phyloP scores from a whole-genome alignment of 2,888 invertebrate species.

The Plebejus melissa region DNA sequence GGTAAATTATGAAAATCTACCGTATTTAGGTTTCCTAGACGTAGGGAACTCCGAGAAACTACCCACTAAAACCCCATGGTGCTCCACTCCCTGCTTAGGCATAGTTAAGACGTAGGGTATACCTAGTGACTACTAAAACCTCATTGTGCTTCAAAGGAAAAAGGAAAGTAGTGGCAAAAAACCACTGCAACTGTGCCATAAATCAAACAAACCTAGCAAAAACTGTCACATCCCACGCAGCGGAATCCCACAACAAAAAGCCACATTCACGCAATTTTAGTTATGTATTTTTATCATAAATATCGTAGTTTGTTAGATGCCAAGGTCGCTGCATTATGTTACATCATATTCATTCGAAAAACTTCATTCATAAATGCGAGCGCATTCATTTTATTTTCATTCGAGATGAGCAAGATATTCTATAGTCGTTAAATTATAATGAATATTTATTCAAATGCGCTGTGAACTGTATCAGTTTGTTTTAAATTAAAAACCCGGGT shows the following conservation, averaged over 20 bases:
- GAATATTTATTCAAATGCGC: neutral
- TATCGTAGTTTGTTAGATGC: neutral
- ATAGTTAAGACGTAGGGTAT: no score
- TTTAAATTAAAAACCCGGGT: neutral
- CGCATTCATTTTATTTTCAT: slow-evolving; percentile 24
- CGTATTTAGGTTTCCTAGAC: no score
- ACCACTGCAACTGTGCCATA: no score
- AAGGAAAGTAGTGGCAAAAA: no score
- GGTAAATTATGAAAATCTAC: no score
- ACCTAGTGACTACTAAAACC: no score
- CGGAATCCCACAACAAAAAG: neutral
- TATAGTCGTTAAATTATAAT: slow-evolving; percentile 13
- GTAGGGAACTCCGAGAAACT: no score
- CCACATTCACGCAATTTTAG: neutral
- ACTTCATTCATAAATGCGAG: slow-evolving; percentile 2
- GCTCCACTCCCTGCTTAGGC: no score
- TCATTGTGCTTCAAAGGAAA: no score
- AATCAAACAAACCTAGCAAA: neutral
- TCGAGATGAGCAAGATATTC: slow-evolving; percentile 11
- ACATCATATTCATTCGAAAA: neutral
- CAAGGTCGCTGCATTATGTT: slow-evolving; percentile 2
- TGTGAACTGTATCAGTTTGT: slow-evolving; percentile 11
- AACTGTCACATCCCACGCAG: neutral
- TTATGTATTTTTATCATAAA: neutral
- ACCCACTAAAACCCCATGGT: no score